phyloP scores from a whole-genome alignment of 2,797 vertebrate species.

The Choloepus didactylus region DNA sequence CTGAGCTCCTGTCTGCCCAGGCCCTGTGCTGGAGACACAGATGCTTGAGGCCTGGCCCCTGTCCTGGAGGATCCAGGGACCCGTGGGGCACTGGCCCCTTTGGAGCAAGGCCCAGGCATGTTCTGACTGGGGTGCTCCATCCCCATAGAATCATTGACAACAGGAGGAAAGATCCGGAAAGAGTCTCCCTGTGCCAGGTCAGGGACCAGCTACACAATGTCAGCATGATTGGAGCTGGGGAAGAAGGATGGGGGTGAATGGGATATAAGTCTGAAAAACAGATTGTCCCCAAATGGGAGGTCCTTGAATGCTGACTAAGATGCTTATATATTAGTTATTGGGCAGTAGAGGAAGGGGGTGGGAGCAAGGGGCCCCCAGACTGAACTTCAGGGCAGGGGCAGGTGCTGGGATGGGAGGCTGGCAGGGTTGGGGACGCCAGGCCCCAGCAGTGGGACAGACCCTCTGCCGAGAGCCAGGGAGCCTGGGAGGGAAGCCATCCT shows the following conservation, averaged over 20 bases:
- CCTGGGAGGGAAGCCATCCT: not conserved
- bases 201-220: not conserved
- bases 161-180: too few relatives aligned
- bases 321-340: accelerated
- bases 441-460: accelerated
- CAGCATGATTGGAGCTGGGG: not conserved
- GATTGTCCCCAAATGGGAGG: not conserved
- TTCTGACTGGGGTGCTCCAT: not conserved
- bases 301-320: accelerated
- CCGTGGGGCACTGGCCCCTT: accelerated
- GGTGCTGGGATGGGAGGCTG: not conserved
- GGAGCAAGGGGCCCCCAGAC: not conserved
- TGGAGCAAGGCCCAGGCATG: not conserved
- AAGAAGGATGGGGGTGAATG: accelerated
- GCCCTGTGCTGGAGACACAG: not conserved
- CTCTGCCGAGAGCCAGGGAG: accelerated
- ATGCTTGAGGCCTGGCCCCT: not conserved
- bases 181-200: not conserved
- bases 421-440: accelerated
- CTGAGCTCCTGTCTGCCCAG: accelerated
- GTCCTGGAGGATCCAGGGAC: not conserved
- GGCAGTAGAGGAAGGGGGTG: accelerated
- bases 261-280: not conserved
- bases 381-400: accelerated
- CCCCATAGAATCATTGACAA: not conserved